Conservation (phyloP, 2,888 invertebrate genomes). For the Dugesia japonica region DNA sequence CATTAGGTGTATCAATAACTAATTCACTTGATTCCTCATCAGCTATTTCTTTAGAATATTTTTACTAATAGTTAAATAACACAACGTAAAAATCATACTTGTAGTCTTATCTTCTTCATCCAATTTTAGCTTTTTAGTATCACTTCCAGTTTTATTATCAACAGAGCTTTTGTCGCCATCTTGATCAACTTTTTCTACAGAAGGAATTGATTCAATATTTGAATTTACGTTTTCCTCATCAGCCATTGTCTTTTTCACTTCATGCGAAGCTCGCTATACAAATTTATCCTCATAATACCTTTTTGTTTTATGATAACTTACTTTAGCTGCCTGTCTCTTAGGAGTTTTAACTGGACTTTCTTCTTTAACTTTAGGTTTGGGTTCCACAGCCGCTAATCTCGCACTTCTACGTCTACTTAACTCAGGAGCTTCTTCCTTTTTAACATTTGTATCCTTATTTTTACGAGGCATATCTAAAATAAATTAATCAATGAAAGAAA, state of each 20-base stretch:
- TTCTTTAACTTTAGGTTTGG: background rate
- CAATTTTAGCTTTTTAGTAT: background rate
- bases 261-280: background rate
- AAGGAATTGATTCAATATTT: slow-evolving; percentile 1
- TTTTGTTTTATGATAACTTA: background rate
- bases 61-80: background rate
- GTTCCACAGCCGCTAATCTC: background rate
- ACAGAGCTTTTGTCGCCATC: slow-evolving; percentile 1
- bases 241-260: slow-evolving; percentile 8
- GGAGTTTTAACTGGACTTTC: background rate
- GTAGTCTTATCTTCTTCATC: background rate
- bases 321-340: background rate
- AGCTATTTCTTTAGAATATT: background rate
- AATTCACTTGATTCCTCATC: background rate
- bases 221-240: slow-evolving; percentile 7
- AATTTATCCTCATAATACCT: background rate
- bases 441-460: background rate
- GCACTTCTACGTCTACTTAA: background rate
- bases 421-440: slow-evolving; percentile 1
- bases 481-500: background rate
- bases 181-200: background rate
- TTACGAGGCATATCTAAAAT: slow-evolving; percentile 11
- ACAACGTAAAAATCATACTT: background rate
- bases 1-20: slow-evolving; percentile 1
- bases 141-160: background rate